Base-by-base conservation (phyloP, 2,888 invertebrate species). In the Rhabditoides inermis region DNA sequence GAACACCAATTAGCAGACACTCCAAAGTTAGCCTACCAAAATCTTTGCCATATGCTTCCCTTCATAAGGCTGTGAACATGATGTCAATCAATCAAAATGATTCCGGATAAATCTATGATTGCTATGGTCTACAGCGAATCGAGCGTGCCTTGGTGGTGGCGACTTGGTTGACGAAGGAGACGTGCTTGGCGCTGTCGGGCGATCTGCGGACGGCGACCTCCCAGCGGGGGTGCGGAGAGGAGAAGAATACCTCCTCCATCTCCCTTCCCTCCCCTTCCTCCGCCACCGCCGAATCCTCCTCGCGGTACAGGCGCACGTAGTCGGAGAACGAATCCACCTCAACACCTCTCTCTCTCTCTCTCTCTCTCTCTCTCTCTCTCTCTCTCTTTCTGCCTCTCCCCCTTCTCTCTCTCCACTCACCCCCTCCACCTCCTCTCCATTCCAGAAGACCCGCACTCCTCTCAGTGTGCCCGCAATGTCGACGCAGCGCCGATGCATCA, bases 131-230 rank as follows among this genome's bases (percentile, higher is more conserved):
- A n/a, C n/a, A n/a, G n/a, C n/a, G n/a, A n/a, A 15, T 25, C 12
- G 26, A 27, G 3, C 32, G 22, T 35, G 58, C 53, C 83, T 95
- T 95, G 0, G 88, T 88, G 0, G 95, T 95, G 18, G 92, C 90
- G 69, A 95, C 95, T 58, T 91, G 91, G 81, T 98, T 98, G 2
- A 95, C 98, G 79, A 98, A 98, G 22, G 94, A 94, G 67, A 94
- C 87, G 78, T 94, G 94, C 77, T 92, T 91, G 77, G 88, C 15
- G 7, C 32, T 32, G 15, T 32, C 32, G 7, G 7, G 7, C 10
- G 32, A 7, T 32, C 87, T 77, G 2, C 90, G 86, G 1, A 90
- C 80, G 1, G 88, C 95, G 1, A 98, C 85, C 81, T 98, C 94
- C 98, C 95, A 98, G 46, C 95, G 83, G n/a, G 86, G 85, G 67